These are phyloP conservation scores for Zeus faber DNA, from an alignment of 2,113 vertebrate genomes.

Conservation along the genomic window DNA sequence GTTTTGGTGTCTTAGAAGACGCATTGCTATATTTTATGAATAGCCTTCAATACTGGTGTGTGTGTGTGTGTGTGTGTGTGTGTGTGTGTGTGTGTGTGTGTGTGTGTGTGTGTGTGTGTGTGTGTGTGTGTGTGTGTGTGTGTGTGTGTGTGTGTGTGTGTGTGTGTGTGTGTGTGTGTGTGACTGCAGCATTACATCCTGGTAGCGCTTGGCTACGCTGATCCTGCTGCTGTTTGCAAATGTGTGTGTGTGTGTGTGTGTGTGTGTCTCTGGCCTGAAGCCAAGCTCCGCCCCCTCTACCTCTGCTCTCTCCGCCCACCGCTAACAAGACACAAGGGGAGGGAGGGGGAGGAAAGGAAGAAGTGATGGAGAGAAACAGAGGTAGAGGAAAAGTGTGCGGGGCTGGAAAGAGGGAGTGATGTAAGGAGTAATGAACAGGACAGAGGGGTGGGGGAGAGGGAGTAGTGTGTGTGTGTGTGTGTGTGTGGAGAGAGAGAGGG, in stretches of 20 bases:
- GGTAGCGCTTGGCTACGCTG: constrained; percentile 59
- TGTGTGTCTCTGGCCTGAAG: constrained; percentile 36
- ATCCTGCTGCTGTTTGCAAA: constrained; percentile 51
- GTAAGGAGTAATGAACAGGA: neutral
- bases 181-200: constrained; percentile 62
- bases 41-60: constrained; percentile 7
- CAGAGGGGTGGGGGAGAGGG: too few species aligned
- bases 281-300: constrained; percentile 49
- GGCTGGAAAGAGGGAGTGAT: neutral
- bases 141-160: constrained; percentile 9
- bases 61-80: neutral
- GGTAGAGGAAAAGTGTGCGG: neutral
- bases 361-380: neutral
- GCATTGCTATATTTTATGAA: too few species aligned
- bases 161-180: constrained; percentile 10
- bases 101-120: constrained; percentile 13
- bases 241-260: constrained; percentile 25
- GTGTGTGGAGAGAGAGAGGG: constrained; percentile 26
- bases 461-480: too few species aligned
- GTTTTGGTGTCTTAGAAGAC: too few species aligned
- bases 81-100: constrained; percentile 4
- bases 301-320: constrained; percentile 14
- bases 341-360: constrained; percentile 11
- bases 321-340: constrained; percentile 7
- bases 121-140: constrained; percentile 11